Evolutionary conservation across 2,888 invertebrate species (phyloP).

Genomic region (Dysmachus trigonus): DNA sequence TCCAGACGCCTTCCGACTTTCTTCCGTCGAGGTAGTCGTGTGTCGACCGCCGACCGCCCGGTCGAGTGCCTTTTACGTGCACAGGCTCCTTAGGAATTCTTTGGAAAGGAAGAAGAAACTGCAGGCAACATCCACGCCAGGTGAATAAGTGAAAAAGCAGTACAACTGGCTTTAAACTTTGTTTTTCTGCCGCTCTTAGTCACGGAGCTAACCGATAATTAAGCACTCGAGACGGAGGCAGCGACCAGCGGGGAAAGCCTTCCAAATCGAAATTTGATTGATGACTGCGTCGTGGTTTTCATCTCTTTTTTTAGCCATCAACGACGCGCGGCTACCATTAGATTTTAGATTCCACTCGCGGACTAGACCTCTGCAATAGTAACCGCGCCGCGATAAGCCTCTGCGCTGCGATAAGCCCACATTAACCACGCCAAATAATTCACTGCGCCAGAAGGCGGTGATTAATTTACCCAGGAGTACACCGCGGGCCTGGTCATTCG

Average conservation of each 20-base stretch:
- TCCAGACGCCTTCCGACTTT: conserved; percentile 35
- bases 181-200: background rate
- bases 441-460: conserved; percentile 44
- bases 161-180: background rate
- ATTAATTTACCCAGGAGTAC: conserved; percentile 43
- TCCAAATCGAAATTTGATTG: conserved; percentile 46
- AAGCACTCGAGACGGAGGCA: background rate
- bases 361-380: background rate
- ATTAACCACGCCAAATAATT: conserved; percentile 1
- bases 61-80: background rate
- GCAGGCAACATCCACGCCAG: background rate
- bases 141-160: conserved; percentile 24
- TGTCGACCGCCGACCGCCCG: conserved; percentile 31
- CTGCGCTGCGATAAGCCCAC: background rate
- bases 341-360: background rate
- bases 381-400: too few species aligned
- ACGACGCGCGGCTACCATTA: conserved; percentile 18
- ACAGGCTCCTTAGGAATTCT: background rate
- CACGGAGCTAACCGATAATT: background rate
- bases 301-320: conserved; percentile 33
- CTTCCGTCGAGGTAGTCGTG: conserved; percentile 41
- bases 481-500: conserved; percentile 15
- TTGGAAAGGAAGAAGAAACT: background rate
- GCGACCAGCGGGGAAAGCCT: background rate
- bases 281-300: conserved; percentile 45